Evolutionary conservation across 2,113 vertebrate genomes (phyloP).

Genomic region (Circaetus gallicus): DNA sequence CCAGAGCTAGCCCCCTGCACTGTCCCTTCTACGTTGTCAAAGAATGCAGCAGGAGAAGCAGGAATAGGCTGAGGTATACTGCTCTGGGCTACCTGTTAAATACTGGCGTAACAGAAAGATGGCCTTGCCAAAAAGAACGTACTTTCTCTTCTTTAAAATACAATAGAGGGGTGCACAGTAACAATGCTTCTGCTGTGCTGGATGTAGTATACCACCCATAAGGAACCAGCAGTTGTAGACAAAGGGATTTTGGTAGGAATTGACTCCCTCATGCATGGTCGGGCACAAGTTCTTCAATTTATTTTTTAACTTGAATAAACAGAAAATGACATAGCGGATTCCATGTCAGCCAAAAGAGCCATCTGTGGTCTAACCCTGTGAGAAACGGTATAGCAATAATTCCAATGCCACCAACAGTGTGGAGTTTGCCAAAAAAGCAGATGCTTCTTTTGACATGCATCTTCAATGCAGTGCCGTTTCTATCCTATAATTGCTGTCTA

Average conservation of each 20-base stretch:
- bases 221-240: background rate
- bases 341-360: constrained; percentile 66
- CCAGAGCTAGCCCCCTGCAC: background rate
- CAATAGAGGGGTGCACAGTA: background rate
- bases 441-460: constrained; percentile 64
- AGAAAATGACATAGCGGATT: constrained; percentile 30
- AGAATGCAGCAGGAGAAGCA: background rate
- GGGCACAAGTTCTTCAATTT: constrained; percentile 27
- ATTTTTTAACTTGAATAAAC: constrained; percentile 49
- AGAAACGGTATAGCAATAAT: constrained; percentile 56
- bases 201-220: background rate
- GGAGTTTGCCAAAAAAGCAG: constrained; percentile 68
- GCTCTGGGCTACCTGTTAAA: background rate
- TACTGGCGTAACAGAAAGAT: background rate
- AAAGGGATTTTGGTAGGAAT: background rate
- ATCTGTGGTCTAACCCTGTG: constrained; percentile 58
- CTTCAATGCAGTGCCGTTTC: background rate
- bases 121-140: background rate
- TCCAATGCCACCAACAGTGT: constrained; percentile 53
- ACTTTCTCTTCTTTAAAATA: background rate
- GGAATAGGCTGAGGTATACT: background rate
- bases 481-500: constrained; percentile 25
- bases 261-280: background rate
- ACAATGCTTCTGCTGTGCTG: background rate
- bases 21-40: background rate